Percentiles rank a stretch among this genome's conserved stretches.
phyloP scores from a whole-genome alignment of 2,797 vertebrate genomes.

The Muscicapa striata region DNA sequence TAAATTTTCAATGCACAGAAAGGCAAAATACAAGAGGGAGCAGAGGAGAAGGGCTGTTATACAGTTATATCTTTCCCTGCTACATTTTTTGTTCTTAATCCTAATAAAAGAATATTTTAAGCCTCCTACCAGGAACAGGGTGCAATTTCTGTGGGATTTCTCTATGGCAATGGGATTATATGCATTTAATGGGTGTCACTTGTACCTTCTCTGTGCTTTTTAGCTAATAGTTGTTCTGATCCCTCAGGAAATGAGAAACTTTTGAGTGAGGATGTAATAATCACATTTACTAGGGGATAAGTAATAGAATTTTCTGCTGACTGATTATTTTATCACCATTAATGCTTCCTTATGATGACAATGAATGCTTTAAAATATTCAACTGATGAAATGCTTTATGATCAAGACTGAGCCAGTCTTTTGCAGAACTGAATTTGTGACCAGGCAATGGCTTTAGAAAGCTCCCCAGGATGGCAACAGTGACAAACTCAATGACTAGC shows the following conservation, averaged over 20 bases:
- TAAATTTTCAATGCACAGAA: not conserved
- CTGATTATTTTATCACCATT: constrained; percentile 70
- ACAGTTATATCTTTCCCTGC: not conserved
- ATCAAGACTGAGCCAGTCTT: constrained; percentile 53
- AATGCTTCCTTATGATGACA: constrained; percentile 72
- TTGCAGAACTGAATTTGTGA: constrained; percentile 60
- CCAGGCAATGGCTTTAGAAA: constrained; percentile 37
- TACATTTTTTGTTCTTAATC: not conserved
- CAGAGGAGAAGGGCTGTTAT: not conserved
- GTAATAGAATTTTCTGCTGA: constrained; percentile 80
- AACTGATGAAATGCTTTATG: constrained; percentile 66
- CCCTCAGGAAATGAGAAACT: constrained; percentile 72
- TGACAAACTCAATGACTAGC: constrained; percentile 43
- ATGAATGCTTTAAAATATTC: constrained; percentile 76
- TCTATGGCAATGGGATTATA: not conserved
- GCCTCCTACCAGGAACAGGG: not conserved
- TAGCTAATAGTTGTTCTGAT: constrained; percentile 48
- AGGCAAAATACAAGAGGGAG: not conserved
- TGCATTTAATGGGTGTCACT: constrained; percentile 46
- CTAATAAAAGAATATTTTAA: constrained; percentile 4
- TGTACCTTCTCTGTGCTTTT: constrained; percentile 32
- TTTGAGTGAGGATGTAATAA: constrained; percentile 65
- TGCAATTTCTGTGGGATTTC: not conserved
- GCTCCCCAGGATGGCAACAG: constrained; percentile 25
- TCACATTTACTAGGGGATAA: constrained; percentile 59